Percentiles rank a stretch among this genome's conserved stretches.
Conservation (phyloP, 2,113 vertebrate species). For the Collichthys lucidus region DNA sequence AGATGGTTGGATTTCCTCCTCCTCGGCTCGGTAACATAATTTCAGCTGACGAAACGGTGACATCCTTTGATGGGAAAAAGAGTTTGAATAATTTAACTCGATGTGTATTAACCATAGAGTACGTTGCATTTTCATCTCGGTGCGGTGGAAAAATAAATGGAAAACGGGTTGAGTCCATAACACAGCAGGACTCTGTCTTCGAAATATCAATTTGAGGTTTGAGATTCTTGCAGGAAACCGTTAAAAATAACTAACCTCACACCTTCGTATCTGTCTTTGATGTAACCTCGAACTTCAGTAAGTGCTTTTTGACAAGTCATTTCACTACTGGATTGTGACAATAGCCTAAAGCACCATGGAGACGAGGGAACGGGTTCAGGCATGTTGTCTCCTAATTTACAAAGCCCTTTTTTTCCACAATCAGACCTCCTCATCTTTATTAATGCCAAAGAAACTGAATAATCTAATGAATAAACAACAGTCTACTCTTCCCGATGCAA, state of each 20-base stretch:
- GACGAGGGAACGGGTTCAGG: background rate
- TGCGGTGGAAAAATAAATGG: background rate
- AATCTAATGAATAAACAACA: slow-evolving; percentile 59
- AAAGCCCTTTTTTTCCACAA: slow-evolving; percentile 9
- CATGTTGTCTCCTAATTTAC: slow-evolving; percentile 8
- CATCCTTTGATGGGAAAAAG: background rate
- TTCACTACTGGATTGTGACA: slow-evolving; percentile 38
- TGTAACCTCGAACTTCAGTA: slow-evolving; percentile 6
- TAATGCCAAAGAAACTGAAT: slow-evolving; percentile 35
- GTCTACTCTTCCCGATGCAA: slow-evolving; percentile 32
- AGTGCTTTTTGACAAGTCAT: slow-evolving; percentile 18
- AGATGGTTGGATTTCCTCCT: background rate
- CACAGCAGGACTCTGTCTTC: background rate
- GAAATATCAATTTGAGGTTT: background rate
- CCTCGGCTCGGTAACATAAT: background rate
- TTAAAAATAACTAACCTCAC: slow-evolving; percentile 2
- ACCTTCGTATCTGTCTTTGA: background rate
- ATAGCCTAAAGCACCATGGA: slow-evolving; percentile 11
- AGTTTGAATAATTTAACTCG: background rate
- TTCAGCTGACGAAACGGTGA: background rate
- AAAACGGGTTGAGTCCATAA: background rate
- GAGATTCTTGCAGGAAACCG: background rate
- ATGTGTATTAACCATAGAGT: background rate
- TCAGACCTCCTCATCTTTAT: slow-evolving; percentile 54
- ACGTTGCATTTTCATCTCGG: background rate